Conservation (phyloP, 2,888 invertebrate genomes). For the Drosophila nr. perissopoda region DNA sequence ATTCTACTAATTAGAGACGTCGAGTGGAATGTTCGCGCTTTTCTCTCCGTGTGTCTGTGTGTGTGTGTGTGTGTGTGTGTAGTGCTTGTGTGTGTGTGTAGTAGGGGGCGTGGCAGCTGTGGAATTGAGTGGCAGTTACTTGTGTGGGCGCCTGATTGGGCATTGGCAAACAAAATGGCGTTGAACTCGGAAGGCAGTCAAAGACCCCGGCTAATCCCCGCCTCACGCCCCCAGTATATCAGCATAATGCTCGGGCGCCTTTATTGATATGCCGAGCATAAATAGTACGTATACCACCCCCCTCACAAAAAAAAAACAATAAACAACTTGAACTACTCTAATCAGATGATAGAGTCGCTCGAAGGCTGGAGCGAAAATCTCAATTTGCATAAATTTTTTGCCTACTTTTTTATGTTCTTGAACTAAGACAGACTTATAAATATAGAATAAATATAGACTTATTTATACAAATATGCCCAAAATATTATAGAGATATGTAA, state of each 20-base stretch:
- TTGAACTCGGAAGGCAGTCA: slow-evolving; percentile 57
- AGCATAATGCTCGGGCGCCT: slow-evolving; percentile 30
- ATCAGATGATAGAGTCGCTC: background rate
- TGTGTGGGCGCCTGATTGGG: slow-evolving; percentile 54
- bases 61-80: slow-evolving; percentile 12
- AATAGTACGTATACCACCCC: slow-evolving; percentile 51
- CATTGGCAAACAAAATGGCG: slow-evolving; percentile 68
- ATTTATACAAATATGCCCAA: background rate
- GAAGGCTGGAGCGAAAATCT: background rate
- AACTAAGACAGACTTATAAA: background rate
- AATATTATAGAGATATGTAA: background rate
- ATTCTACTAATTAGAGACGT: slow-evolving; percentile 81
- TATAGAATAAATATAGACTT: background rate
- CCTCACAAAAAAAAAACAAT: slow-evolving; percentile 11
- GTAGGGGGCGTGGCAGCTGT: background rate
- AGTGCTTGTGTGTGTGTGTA: slow-evolving; percentile 53
- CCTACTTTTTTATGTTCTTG: background rate
- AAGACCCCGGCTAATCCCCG: slow-evolving; percentile 35
- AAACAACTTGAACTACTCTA: slow-evolving; percentile 41
- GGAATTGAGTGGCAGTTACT: slow-evolving; percentile 35
- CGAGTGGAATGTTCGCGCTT: slow-evolving; percentile 80
- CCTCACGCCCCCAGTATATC: background rate
- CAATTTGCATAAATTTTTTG: background rate
- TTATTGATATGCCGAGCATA: slow-evolving; percentile 68
- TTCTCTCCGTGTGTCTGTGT: slow-evolving; percentile 22